Evolutionary conservation across 1,140 invertebrate genomes (phyloP).

Genomic region (Elysia chlorotica): DNA sequence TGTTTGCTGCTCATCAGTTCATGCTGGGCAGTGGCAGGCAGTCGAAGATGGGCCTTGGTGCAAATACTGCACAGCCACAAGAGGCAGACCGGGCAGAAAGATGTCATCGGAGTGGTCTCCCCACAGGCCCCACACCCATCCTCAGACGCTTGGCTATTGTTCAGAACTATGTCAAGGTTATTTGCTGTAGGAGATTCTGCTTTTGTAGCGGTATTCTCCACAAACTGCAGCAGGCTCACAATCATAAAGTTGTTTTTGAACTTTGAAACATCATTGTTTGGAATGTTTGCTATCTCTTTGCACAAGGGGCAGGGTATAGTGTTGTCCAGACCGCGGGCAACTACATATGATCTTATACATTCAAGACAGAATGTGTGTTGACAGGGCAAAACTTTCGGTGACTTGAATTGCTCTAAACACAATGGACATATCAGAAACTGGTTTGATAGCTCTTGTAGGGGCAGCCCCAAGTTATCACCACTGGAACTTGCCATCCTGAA

Average conservation of each 20-base stretch:
- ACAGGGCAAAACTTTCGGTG: constrained; percentile 22
- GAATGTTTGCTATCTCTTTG: constrained; percentile 12
- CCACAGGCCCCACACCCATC: constrained; percentile 7
- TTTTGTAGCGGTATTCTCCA: background rate
- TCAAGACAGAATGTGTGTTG: constrained; percentile 18
- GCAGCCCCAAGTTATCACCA: background rate
- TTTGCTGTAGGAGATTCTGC: background rate
- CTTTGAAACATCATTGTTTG: constrained; percentile 5
- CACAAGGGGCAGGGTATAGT: constrained; percentile 14
- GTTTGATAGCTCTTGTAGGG: constrained; percentile 5
- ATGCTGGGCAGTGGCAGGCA: constrained; percentile 5
- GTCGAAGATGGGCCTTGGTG: constrained; percentile 3
- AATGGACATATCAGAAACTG: constrained; percentile 15
- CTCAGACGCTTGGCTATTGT: background rate
- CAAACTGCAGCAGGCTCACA: constrained; percentile 14
- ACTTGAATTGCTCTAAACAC: constrained; percentile 6
- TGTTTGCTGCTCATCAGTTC: background rate
- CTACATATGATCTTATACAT: constrained; percentile 16
- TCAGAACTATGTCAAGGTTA: background rate
- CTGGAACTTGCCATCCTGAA: background rate
- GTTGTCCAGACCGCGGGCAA: background rate
- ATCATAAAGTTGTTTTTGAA: constrained; percentile 16
- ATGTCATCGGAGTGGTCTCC: background rate
- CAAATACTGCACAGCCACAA: constrained; percentile 17
- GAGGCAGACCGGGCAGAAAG: constrained; percentile 1